Evolutionary conservation across 1,140 invertebrate species (phyloP).

Genomic region (Drosophila pandora): DNA sequence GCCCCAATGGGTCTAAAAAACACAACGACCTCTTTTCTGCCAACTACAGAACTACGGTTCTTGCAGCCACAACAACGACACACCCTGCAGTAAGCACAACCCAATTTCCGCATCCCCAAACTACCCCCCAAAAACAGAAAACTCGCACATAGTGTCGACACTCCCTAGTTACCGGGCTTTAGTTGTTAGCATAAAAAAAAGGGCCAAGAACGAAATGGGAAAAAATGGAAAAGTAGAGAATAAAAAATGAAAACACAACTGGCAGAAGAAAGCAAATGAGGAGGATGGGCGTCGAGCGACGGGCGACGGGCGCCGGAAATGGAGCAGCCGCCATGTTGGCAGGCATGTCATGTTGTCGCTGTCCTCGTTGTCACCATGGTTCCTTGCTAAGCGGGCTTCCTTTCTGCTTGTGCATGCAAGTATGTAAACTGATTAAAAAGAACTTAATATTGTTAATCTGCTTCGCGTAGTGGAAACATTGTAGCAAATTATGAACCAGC

Average conservation of each 20-base stretch:
- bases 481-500: slow-evolving; percentile 32
- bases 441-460: slow-evolving; percentile 81
- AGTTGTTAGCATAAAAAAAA: slow-evolving; percentile 49
- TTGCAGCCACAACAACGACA: slow-evolving; percentile 59
- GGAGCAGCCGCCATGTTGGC: slow-evolving; percentile 74
- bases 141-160: slow-evolving; percentile 33
- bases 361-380: slow-evolving; percentile 23
- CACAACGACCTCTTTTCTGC: slow-evolving; percentile 62
- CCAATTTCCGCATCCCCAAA: slow-evolving; percentile 33
- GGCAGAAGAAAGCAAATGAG: slow-evolving; percentile 23
- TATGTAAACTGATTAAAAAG: slow-evolving; percentile 80
- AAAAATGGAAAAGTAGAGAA: slow-evolving; percentile 4
- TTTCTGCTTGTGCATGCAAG: slow-evolving; percentile 74
- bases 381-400: slow-evolving; percentile 22
- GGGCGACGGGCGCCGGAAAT: slow-evolving; percentile 63
- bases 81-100: slow-evolving; percentile 49
- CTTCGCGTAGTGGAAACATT: slow-evolving; percentile 73
- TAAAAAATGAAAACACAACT: slow-evolving; percentile 19
- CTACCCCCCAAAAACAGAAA: neutral
- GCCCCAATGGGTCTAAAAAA: slow-evolving; percentile 34
- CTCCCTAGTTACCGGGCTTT: slow-evolving; percentile 48
- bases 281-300: slow-evolving; percentile 31
- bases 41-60: slow-evolving; percentile 18
- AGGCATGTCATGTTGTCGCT: slow-evolving; percentile 54
- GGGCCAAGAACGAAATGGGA: slow-evolving; percentile 38